phyloP scores from a whole-genome alignment of 2,113 vertebrate species.

The Crocuta crocuta region DNA sequence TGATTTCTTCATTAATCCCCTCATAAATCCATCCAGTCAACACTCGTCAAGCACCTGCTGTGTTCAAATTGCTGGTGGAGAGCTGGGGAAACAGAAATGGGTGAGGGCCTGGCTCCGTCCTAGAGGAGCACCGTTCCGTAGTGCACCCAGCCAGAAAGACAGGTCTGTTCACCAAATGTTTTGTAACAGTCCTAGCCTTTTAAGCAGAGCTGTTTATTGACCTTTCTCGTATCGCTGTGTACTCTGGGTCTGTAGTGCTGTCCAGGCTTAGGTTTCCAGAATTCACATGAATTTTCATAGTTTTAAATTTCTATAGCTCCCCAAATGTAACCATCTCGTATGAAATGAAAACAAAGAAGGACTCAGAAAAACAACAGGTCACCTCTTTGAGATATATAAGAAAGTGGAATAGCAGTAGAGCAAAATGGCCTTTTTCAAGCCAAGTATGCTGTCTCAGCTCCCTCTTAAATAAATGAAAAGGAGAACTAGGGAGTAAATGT shows the following conservation, averaged over 20 bases:
- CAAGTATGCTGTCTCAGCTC: background rate
- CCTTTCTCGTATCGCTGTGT: background rate
- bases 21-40: background rate
- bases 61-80: background rate
- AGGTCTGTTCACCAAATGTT: background rate
- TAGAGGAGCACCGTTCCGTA: background rate
- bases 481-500: background rate
- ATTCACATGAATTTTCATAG: slow-evolving; percentile 48
- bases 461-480: background rate
- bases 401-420: background rate
- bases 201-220: slow-evolving; percentile 17
- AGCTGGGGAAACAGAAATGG: background rate
- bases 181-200: background rate
- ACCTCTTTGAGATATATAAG: slow-evolving; percentile 26
- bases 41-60: background rate
- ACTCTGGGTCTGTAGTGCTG: background rate
- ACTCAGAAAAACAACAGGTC: slow-evolving; percentile 34
- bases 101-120: background rate
- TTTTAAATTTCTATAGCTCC: slow-evolving; percentile 51
- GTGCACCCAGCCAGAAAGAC: background rate
- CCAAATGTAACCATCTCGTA: background rate
- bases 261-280: slow-evolving; percentile 4
- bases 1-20: background rate
- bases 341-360: slow-evolving; percentile 36
- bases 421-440: background rate